These are phyloP conservation scores for Epinephelus lanceolatus DNA, from an alignment of 2,113 vertebrate species.

Conservation along the genomic window DNA sequence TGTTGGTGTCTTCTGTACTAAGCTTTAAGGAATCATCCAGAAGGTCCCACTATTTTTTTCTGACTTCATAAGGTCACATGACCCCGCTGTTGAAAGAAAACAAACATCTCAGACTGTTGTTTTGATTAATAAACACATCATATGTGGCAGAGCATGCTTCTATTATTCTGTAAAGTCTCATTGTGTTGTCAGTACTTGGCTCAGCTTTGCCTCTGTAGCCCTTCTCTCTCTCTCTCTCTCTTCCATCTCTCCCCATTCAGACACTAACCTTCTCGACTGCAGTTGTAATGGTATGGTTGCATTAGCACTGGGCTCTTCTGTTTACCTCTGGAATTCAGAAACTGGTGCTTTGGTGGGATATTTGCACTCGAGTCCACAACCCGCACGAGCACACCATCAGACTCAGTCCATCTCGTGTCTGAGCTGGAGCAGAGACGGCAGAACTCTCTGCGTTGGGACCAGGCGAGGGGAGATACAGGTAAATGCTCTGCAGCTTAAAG, in stretches of 20 bases:
- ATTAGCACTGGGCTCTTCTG: conserved; percentile 81
- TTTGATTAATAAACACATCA: too few relatives aligned
- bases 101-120: too few relatives aligned
- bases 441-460: conserved; percentile 83
- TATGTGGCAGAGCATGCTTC: too few relatives aligned
- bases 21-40: too few relatives aligned
- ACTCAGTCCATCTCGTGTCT: conserved; percentile 79
- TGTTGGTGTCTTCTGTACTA: too few relatives aligned
- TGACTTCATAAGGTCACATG: too few relatives aligned
- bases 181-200: not conserved
- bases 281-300: conserved; percentile 82
- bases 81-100: too few relatives aligned
- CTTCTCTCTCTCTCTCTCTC: not conserved
- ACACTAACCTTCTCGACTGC: conserved; percentile 86
- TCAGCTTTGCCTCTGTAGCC: not conserved
- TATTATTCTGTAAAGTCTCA: too few relatives aligned
- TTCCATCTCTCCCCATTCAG: conserved; percentile 67
- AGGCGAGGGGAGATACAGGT: conserved; percentile 86
- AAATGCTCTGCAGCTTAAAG: not conserved
- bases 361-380: conserved; percentile 64
- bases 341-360: conserved; percentile 56
- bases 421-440: conserved; percentile 84
- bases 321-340: conserved; percentile 83
- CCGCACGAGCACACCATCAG: not conserved
- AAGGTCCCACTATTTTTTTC: too few relatives aligned